Evolutionary conservation across 2,797 vertebrate species (phyloP), one percentile per base, ranked within the genome.

Genomic region (Hypotaenidia philippensis): DNA sequence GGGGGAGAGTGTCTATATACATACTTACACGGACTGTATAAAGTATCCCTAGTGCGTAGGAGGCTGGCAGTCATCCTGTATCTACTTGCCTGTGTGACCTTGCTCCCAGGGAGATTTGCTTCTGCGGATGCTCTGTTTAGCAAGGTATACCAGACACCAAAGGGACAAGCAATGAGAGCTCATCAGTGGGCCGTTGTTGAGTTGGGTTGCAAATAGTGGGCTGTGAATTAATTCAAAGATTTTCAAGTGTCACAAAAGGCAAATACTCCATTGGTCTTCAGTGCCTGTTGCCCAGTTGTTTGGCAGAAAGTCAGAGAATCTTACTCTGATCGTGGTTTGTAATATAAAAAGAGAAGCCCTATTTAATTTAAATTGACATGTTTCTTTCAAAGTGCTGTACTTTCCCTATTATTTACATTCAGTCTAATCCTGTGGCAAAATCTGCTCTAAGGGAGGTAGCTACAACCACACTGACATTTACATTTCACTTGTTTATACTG

Each of bases 341-440:
- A 61, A 93, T 61, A 92, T 88, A 90, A 91, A 95, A 86, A 72
- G 82, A 76, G 85, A 88, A 76, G 41, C 72, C 31, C 74, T 72
- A 41, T 80, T 89, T 60, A 41, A 87, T 89, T 80, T 87, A 82
- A 94, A 93, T 79, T 75, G 89, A 78, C 15, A 32, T 49, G 53
- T 93, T 92, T 93, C 79, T 66, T 83, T 86, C 72, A n/a, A 88
- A 94, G 65, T 79, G 52, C 77, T 79, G 36, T 88, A 38, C 36
- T 89, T 97, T 79, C 40, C 72, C 55, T 90, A 19, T 76, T 91
- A 83, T 94, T 97, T 96, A 88, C 63, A 63, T 93, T 89, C 29
- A 50, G 19, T 82, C 77, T 83, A 89, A 80, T 94, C 83, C 74
- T 79, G 52, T 89, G 66, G 69, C 83, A 94, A 89, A 94, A 79